phyloP scores from a whole-genome alignment of 2,113 vertebrate genomes.

The Channa argus region DNA sequence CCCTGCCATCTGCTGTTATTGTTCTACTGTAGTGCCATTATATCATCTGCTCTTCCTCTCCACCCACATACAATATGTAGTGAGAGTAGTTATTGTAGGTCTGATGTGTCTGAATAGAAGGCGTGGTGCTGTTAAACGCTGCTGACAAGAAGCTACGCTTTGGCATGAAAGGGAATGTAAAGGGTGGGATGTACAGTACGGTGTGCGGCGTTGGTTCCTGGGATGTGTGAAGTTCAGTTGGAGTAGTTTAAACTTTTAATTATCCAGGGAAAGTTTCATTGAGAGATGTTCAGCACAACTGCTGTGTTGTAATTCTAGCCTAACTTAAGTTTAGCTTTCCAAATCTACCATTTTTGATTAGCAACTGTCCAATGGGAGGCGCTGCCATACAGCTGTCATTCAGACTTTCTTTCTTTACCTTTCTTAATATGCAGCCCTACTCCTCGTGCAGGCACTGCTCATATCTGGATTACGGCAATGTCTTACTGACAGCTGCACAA shows the following conservation, averaged over 20 bases:
- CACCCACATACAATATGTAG: constrained; percentile 33
- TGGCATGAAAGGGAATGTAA: constrained; percentile 26
- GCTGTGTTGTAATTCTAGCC: no score
- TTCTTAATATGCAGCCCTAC: no score
- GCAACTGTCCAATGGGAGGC: no score
- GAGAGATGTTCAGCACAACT: no score
- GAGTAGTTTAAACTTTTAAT: constrained; percentile 15
- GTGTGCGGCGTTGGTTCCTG: accelerated
- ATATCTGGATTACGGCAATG: no score
- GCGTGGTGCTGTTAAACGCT: constrained; percentile 12
- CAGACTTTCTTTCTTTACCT: no score
- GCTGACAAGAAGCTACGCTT: background rate
- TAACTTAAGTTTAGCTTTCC: no score
- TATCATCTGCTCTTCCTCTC: constrained; percentile 42
- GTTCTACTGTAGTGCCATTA: constrained; percentile 30
- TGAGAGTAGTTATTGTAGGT: constrained; percentile 51
- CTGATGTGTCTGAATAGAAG: constrained; percentile 44
- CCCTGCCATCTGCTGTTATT: constrained; percentile 55
- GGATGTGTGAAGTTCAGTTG: background rate
- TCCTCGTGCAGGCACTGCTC: no score
- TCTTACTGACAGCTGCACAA: no score
- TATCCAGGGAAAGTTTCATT: background rate
- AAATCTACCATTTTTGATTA: no score
- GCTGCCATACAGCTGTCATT: no score
- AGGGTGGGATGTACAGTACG: background rate